Conservation (phyloP, 2,797 vertebrate species). For the Smutsia temminckii region DNA sequence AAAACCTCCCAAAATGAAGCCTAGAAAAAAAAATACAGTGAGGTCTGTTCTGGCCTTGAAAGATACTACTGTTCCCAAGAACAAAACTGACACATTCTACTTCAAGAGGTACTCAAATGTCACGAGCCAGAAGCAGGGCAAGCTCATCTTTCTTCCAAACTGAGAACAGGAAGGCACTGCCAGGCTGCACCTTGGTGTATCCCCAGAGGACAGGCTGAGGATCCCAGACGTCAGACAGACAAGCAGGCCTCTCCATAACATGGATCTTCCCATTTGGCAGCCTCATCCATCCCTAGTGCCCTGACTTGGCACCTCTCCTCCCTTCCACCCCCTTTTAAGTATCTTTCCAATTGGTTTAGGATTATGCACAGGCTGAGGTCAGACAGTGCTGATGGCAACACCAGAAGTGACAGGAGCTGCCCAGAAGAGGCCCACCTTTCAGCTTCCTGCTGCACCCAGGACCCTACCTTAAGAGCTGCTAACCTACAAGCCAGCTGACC, state of each 20-base stretch:
- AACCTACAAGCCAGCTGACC: fast-evolving
- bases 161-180: neutral
- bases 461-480: neutral
- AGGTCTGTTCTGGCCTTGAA: neutral
- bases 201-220: neutral
- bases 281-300: neutral
- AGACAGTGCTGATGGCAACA: neutral
- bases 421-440: neutral
- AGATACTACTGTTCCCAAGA: neutral
- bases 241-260: neutral
- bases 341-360: neutral
- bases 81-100: neutral
- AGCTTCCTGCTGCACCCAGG: neutral
- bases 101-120: neutral
- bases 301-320: neutral
- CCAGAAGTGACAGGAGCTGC: neutral
- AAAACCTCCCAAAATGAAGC: slow-evolving; percentile 45
- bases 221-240: neutral
- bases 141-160: neutral
- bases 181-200: neutral
- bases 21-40: neutral
- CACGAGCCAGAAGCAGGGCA: neutral
- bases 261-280: neutral
- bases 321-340: neutral
- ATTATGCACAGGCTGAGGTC: neutral